Percentiles rank a stretch among this genome's conserved stretches.
Evolutionary conservation across 1,140 invertebrate genomes (phyloP).

Genomic region (Brachionus calyciflorus): DNA sequence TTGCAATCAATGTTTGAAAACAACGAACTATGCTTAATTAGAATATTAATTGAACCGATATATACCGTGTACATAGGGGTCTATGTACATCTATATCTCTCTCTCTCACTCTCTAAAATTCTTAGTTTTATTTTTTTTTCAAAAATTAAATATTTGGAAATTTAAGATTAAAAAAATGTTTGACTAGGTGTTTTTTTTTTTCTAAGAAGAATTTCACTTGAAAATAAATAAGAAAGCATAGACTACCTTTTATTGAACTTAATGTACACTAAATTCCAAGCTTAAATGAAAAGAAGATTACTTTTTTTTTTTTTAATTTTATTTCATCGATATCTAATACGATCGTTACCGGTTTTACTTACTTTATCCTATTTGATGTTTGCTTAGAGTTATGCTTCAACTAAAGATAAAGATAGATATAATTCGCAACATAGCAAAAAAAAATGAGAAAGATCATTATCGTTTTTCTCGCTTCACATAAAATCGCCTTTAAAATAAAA

Average conservation of each 20-base stretch:
- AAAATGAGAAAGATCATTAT: background rate
- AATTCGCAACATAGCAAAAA: too few relatives aligned
- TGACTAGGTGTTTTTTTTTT: slow-evolving; percentile 25
- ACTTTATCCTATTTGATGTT: slow-evolving; percentile 12
- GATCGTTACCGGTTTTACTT: slow-evolving; percentile 23
- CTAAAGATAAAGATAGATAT: background rate
- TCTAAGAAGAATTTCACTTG: background rate
- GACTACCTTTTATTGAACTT: too few relatives aligned
- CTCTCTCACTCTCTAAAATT: background rate
- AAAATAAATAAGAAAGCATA: too few relatives aligned
- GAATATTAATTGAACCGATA: slow-evolving; percentile 44
- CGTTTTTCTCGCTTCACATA: background rate
- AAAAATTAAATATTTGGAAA: slow-evolving; percentile 31
- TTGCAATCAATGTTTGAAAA: background rate
- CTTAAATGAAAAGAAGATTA: too few relatives aligned
- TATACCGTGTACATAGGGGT: background rate
- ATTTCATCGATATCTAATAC: background rate
- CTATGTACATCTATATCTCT: too few relatives aligned
- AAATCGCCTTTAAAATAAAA: too few relatives aligned
- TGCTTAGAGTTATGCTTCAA: slow-evolving; percentile 16
- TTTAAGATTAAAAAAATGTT: slow-evolving; percentile 42
- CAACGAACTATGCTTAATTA: slow-evolving; percentile 7
- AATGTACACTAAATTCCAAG: too few relatives aligned
- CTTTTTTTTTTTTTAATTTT: too few relatives aligned
- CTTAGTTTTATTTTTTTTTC: background rate